A percentile compares a stretch with the other conserved stretches of the same genome.
Conservation (phyloP, 1,140 invertebrate genomes). For the Colletes gigas region DNA sequence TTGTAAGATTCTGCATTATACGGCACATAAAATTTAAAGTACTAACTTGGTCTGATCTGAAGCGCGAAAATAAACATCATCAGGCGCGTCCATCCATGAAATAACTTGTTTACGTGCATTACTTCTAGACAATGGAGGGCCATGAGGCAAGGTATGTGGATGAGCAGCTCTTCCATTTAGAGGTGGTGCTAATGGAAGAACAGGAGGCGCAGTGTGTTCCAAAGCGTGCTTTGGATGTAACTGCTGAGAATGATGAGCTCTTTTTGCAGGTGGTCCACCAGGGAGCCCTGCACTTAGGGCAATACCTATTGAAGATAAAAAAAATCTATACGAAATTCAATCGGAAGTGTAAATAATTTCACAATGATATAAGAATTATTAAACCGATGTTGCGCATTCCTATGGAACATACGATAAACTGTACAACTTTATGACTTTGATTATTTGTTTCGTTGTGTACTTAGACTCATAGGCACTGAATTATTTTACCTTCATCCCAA, state of each 20-base stretch:
- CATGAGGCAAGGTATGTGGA: constrained; percentile 71
- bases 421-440: not conserved
- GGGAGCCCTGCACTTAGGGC: constrained; percentile 79
- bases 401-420: constrained; percentile 17
- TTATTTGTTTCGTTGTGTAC: constrained; percentile 25
- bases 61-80: constrained; percentile 97
- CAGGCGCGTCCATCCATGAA: constrained; percentile 98
- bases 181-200: constrained; percentile 73
- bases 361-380: constrained; percentile 11
- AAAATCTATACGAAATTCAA: not conserved
- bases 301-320: constrained; percentile 67
- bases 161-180: constrained; percentile 76
- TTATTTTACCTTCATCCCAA: constrained; percentile 83
- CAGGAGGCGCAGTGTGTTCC: constrained; percentile 71
- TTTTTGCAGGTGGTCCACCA: constrained; percentile 87
- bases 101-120: constrained; percentile 93
- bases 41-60: constrained; percentile 94
- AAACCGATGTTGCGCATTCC: constrained; percentile 23
- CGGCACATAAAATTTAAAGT: not conserved
- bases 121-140: constrained; percentile 82
- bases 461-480: constrained; percentile 28
- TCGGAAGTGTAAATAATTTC: not conserved
- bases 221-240: constrained; percentile 72
- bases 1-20: not conserved
- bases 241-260: constrained; percentile 83